These are phyloP conservation scores for Leptobrachium ailaonicum DNA, from an alignment of 2,113 vertebrate genomes.

Conservation along the genomic window DNA sequence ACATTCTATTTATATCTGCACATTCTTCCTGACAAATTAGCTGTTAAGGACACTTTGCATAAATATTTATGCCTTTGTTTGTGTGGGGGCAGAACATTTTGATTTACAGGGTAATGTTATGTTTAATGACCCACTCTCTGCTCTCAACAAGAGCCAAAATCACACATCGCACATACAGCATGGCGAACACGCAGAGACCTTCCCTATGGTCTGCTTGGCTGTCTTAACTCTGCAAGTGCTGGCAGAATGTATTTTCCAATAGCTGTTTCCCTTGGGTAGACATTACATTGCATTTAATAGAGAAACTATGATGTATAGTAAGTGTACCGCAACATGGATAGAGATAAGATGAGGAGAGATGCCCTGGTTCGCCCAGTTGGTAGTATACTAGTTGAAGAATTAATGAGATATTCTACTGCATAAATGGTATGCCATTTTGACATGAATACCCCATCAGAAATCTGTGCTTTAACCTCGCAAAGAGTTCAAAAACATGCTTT, in stretches of 20 bases:
- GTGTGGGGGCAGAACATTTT: constrained; percentile 48
- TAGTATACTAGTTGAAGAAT: too few relatives aligned
- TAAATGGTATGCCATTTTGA: too few relatives aligned
- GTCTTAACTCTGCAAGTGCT: constrained; percentile 17
- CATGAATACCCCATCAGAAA: too few relatives aligned
- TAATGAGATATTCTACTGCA: too few relatives aligned
- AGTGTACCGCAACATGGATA: too few relatives aligned
- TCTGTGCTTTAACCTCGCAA: too few relatives aligned
- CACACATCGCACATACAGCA: constrained; percentile 41
- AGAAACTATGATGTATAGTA: background rate
- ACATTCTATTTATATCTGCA: constrained; percentile 42
- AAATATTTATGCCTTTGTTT: constrained; percentile 50
- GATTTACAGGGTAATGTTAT: constrained; percentile 50
- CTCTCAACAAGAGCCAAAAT: constrained; percentile 38
- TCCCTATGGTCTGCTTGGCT: constrained; percentile 14
- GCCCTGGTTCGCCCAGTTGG: too few relatives aligned
- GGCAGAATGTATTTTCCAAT: background rate
- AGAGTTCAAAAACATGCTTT: too few relatives aligned
- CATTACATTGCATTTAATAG: background rate
- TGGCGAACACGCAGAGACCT: constrained; percentile 18
- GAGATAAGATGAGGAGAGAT: too few relatives aligned
- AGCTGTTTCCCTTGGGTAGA: background rate
- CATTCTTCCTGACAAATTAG: constrained; percentile 46
- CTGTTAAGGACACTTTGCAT: constrained; percentile 47
- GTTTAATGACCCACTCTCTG: constrained; percentile 48